A percentile compares a stretch with the other conserved stretches of the same genome.
These are phyloP conservation scores for Pantherophis alleghaniensis DNA, from an alignment of 2,797 vertebrate species.

Conservation along the genomic window DNA sequence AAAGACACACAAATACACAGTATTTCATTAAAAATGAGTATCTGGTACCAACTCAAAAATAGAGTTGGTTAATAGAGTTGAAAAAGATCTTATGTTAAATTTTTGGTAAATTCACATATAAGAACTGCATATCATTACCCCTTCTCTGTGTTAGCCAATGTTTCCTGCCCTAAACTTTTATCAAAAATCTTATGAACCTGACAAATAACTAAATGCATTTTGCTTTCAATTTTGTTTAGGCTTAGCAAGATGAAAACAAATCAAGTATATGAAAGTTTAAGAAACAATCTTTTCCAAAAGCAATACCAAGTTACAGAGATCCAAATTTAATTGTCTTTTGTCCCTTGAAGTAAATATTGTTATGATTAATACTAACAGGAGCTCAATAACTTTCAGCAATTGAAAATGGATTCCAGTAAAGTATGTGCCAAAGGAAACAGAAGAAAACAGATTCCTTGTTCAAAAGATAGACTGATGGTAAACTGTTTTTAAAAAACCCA, in stretches of 20 bases:
- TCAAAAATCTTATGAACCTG: slow-evolving; percentile 57
- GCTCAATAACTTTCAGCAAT: slow-evolving; percentile 68
- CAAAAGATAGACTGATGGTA: slow-evolving; percentile 54
- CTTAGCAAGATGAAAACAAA: slow-evolving; percentile 73
- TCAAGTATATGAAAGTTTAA: slow-evolving; percentile 71
- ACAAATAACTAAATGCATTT: slow-evolving; percentile 72
- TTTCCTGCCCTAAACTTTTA: slow-evolving; percentile 53
- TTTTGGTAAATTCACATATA: slow-evolving; percentile 21
- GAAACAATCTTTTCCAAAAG: slow-evolving; percentile 72
- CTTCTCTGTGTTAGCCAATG: slow-evolving; percentile 25
- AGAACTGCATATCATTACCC: neutral
- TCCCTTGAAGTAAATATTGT: slow-evolving; percentile 67
- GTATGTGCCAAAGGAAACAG: slow-evolving; percentile 51
- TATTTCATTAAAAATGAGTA: slow-evolving; percentile 4
- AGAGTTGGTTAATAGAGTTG: slow-evolving; percentile 16
- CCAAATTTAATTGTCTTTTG: slow-evolving; percentile 69
- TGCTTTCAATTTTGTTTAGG: slow-evolving; percentile 72
- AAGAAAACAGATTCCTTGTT: slow-evolving; percentile 53
- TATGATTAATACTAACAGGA: slow-evolving; percentile 68
- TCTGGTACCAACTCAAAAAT: slow-evolving; percentile 31
- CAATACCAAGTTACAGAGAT: slow-evolving; percentile 66
- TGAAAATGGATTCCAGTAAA: slow-evolving; percentile 55
- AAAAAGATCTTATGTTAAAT: slow-evolving; percentile 32
- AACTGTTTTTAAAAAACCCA: slow-evolving; percentile 39
- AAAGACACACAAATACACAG: slow-evolving; percentile 3